A percentile compares a stretch with the other conserved stretches of the same genome.
Conservation (phyloP, 2,888 invertebrate species). For the Epiblema foenella region DNA sequence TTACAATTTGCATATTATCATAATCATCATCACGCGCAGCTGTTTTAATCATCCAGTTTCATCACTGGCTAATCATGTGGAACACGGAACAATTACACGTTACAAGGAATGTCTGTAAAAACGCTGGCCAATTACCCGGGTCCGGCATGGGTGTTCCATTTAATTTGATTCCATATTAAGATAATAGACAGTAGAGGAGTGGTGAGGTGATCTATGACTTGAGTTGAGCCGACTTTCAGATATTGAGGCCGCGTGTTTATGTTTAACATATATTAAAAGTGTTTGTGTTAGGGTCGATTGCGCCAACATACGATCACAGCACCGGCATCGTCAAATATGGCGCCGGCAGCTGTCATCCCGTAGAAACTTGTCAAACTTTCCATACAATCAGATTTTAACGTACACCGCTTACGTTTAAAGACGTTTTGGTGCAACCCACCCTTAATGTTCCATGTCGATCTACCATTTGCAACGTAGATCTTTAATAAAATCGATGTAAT, state of each 20-base stretch:
- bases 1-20: slow-evolving; percentile 67
- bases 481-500: background rate
- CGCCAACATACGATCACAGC: too few relatives aligned
- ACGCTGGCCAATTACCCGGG: slow-evolving; percentile 27
- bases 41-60: slow-evolving; percentile 46
- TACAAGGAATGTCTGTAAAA: slow-evolving; percentile 43
- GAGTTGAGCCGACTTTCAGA: background rate
- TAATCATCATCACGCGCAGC: slow-evolving; percentile 50
- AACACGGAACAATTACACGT: slow-evolving; percentile 42
- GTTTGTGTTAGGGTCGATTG: too few relatives aligned
- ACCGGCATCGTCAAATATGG: too few relatives aligned
- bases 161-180: slow-evolving; percentile 31
- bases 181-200: slow-evolving; percentile 13
- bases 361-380: too few relatives aligned
- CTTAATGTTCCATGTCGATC: background rate
- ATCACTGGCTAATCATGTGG: slow-evolving; percentile 45
- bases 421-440: too few relatives aligned
- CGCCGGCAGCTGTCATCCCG: too few relatives aligned
- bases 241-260: slow-evolving; percentile 1
- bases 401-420: too few relatives aligned
- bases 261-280: too few relatives aligned
- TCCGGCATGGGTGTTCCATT: slow-evolving; percentile 35
- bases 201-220: slow-evolving; percentile 20
- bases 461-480: background rate
- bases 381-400: too few relatives aligned